phyloP scores from a whole-genome alignment of 2,888 invertebrate genomes.

The Notodromas monacha region DNA sequence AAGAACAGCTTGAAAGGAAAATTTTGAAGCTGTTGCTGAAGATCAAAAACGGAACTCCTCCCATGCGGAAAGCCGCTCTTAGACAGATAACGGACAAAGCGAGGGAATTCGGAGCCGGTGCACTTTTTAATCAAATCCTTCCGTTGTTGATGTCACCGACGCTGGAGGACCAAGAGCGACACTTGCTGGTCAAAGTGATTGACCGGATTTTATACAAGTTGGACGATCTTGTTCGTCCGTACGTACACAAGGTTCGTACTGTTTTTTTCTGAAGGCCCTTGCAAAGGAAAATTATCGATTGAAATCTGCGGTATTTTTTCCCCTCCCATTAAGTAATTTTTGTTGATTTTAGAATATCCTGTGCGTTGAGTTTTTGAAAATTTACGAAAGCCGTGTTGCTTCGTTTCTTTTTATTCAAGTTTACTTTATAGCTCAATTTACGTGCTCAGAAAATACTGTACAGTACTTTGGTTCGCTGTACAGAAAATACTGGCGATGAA shows the following conservation, averaged over 20 bases:
- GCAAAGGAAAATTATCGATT: background rate
- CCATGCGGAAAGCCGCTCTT: constrained; percentile 89
- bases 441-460: no score
- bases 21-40: constrained; percentile 94
- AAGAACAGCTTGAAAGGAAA: constrained; percentile 90
- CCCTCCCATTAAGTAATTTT: constrained; percentile 2
- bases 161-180: constrained; percentile 91
- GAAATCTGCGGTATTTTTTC: constrained; percentile 6
- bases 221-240: constrained; percentile 90
- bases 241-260: constrained; percentile 58
- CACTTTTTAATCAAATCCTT: constrained; percentile 91
- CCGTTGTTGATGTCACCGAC: constrained; percentile 99
- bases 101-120: constrained; percentile 87
- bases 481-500: no score
- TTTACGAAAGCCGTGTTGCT: no score
- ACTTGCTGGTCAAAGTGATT: constrained; percentile 90
- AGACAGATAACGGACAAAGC: constrained; percentile 96
- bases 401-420: no score
- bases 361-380: no score
- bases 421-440: no score
- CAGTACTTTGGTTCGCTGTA: no score
- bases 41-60: constrained; percentile 97
- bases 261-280: constrained; percentile 5
- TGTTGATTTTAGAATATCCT: constrained; percentile 6
- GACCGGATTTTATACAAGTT: constrained; percentile 91